Base-by-base conservation (phyloP, 1,140 invertebrate genomes). In the Caenorhabditis brenneri region DNA sequence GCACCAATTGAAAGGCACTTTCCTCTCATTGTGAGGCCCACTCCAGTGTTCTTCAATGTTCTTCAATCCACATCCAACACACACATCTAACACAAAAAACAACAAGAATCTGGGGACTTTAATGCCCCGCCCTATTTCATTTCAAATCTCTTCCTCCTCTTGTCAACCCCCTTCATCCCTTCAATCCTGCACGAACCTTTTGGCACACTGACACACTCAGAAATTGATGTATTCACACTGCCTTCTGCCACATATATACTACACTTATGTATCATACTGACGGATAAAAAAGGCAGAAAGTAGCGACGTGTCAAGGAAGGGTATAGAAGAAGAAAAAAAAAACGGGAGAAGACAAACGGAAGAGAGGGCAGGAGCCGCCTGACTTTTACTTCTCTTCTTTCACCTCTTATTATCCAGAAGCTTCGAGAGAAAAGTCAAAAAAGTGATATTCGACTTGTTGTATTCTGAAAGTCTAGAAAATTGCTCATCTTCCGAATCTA, bases 231-330 rank as follows among this genome's bases (percentile, higher is more conserved):
- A 74, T 74, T 74, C 65, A 74, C 65, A 74, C 65, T 74, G 36
- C 65, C 29, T 74, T 42, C 19, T 42, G 36, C 65, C 65, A 74
- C 65, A 74, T 74, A 74, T 74, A 74, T 36, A 19, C 39, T 74
- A 74, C 65, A 74, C 65, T 74, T 42, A 74, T 74, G 22, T 74
- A 74, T 74, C 65, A 74, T 74, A 74, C n/a, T 74, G 65, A 74
- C 65, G 65, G 65, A 74, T 24, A 42, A 74, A 42, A 74, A 42
- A 42, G 19, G 65, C 36, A 42, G 36, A 15, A 24, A 36, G 22
- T 22, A 27, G 22, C 33, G 36, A 42, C 65, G 65, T 74, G 65
- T 74, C 65, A 74, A 74, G 10, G 19, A 58, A 58, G 27, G 55
- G 42, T n/a, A n/a, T n/a, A 51, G 49, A 51, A 65, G 29, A 19